phyloP scores from a whole-genome alignment of 2,113 vertebrate species.

The Oryzias melastigma region DNA sequence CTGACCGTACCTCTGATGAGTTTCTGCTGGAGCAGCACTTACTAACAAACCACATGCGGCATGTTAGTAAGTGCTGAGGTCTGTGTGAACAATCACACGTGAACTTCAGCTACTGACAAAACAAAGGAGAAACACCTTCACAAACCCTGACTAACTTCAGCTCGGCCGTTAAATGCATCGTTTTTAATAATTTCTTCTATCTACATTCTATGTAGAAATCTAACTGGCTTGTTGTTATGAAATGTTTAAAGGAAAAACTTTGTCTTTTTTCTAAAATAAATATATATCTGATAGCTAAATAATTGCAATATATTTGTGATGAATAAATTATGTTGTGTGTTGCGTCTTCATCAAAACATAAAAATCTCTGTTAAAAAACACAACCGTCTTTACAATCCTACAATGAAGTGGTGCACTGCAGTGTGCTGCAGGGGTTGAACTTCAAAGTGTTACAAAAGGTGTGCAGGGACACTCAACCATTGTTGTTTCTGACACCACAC shows the following conservation, averaged over 20 bases:
- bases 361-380: constrained; percentile 42
- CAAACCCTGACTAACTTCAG: no score
- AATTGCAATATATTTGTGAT: constrained; percentile 49
- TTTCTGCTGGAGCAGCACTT: no score
- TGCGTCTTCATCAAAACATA: constrained; percentile 47
- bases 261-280: constrained; percentile 74
- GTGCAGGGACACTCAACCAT: constrained; percentile 33
- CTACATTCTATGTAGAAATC: constrained; percentile 21
- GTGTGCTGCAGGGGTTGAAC: constrained; percentile 13
- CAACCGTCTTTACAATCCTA: constrained; percentile 45
- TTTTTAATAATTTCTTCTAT: no score
- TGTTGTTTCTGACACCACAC: not conserved
- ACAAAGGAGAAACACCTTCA: no score
- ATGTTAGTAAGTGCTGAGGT: no score
- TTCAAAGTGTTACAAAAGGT: constrained; percentile 6
- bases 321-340: constrained; percentile 66
- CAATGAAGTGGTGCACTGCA: constrained; percentile 3
- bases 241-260: constrained; percentile 48
- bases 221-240: constrained; percentile 26
- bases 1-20: no score
- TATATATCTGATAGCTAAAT: constrained; percentile 64
- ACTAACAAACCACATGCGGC: no score
- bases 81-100: no score
- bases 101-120: no score
- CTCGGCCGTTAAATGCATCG: no score